phyloP scores from a whole-genome alignment of 2,113 vertebrate genomes.

The Embiotoca jacksoni region DNA sequence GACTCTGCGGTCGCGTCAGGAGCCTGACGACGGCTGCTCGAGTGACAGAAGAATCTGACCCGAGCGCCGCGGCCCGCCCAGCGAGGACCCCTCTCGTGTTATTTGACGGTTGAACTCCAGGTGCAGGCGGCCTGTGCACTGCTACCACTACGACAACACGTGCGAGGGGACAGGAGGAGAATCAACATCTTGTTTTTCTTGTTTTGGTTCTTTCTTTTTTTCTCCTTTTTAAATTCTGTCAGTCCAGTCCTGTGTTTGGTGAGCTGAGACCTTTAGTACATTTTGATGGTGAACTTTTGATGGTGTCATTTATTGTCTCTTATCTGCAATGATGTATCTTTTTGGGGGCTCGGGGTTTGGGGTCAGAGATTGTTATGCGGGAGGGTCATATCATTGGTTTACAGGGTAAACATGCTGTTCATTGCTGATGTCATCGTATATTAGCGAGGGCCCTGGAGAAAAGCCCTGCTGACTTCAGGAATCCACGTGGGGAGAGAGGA shows the following conservation, averaged over 20 bases:
- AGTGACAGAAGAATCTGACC: conserved; percentile 31
- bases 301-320: conserved; percentile 75
- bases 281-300: conserved; percentile 76
- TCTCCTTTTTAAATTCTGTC: conserved; percentile 62
- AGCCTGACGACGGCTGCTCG: conserved; percentile 23
- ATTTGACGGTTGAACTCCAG: conserved; percentile 41
- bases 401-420: conserved; percentile 83
- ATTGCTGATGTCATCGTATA: conserved; percentile 70
- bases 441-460: conserved; percentile 55
- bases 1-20: conserved; percentile 40
- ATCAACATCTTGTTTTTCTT: conserved; percentile 41
- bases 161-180: conserved; percentile 39
- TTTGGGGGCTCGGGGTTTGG: neutral
- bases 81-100: conserved; percentile 23
- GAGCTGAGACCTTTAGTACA: conserved; percentile 71
- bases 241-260: conserved; percentile 76
- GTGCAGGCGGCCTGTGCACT: conserved; percentile 44
- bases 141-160: conserved; percentile 62
- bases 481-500: conserved; percentile 32
- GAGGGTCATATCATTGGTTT: conserved; percentile 82
- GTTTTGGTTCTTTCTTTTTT: conserved; percentile 50
- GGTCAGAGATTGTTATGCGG: conserved; percentile 57
- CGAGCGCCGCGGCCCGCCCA: conserved; percentile 17
- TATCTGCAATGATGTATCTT: conserved; percentile 74
- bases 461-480: conserved; percentile 57